Conservation (phyloP, 92 coral and sea anemone species). For the Zoanthus sansibaricus region DNA sequence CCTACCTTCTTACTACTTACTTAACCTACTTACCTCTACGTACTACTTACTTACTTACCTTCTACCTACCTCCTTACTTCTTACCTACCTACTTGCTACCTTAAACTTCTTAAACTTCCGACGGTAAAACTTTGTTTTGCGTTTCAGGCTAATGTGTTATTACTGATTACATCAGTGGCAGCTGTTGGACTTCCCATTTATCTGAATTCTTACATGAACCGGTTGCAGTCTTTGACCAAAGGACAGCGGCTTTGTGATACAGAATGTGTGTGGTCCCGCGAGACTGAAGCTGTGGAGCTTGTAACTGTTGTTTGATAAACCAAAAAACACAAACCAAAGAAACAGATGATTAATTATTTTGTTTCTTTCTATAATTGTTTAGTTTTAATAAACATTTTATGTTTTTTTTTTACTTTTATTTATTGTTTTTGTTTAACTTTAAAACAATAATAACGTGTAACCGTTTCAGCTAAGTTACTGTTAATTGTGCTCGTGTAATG, state of each 20-base stretch:
- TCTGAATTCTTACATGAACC: constrained; percentile 21
- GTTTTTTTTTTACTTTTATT: too few relatives aligned
- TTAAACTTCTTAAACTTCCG: background rate
- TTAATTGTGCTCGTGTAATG: too few relatives aligned
- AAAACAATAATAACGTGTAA: too few relatives aligned
- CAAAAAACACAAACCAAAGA: too few relatives aligned
- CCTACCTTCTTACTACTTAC: background rate
- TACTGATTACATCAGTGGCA: constrained; percentile 4
- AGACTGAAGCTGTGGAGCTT: constrained; percentile 2
- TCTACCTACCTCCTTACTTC: too few relatives aligned
- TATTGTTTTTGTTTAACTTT: too few relatives aligned
- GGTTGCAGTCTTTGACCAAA: background rate
- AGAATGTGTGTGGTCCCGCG: constrained; percentile 22
- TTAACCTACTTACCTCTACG: too few relatives aligned
- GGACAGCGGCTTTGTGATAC: constrained; percentile 27
- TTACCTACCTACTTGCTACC: too few relatives aligned
- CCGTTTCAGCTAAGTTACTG: too few relatives aligned
- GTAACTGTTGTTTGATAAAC: constrained; percentile 26
- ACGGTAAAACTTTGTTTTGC: background rate
- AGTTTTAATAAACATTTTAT: too few relatives aligned
- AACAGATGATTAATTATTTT: too few relatives aligned
- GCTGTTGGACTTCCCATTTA: constrained; percentile 28
- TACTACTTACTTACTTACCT: background rate
- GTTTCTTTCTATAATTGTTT: too few relatives aligned
- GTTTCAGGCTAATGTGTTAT: constrained; percentile 15